Conservation (phyloP, 2,888 invertebrate species). For the Microdon myrmicae region DNA sequence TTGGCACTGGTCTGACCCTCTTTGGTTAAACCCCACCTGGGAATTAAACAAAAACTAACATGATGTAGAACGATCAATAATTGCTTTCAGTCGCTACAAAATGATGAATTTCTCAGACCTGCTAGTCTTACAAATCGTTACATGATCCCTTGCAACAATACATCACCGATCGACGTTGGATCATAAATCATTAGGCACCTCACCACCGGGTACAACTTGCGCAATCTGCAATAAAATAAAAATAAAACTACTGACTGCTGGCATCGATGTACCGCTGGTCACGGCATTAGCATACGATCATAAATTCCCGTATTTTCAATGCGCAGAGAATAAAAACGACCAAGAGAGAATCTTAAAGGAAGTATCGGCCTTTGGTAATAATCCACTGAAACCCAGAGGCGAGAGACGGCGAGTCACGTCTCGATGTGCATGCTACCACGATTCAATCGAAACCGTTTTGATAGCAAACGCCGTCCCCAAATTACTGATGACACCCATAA, state of each 20-base stretch:
- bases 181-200: conserved; percentile 25
- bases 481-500: conserved; percentile 44
- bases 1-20: no score
- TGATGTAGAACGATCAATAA: no score
- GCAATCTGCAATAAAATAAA: conserved; percentile 11
- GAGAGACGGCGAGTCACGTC: conserved; percentile 11
- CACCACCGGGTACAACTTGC: conserved; percentile 13
- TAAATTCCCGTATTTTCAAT: conserved; percentile 36
- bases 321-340: conserved; percentile 7
- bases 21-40: no score
- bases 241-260: conserved; percentile 4
- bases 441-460: conserved; percentile 20
- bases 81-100: no score
- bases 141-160: no score
- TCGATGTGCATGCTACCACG: no score
- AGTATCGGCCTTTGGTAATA: conserved; percentile 13
- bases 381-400: conserved; percentile 9
- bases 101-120: no score
- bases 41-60: no score
- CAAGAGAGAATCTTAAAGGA: neutral
- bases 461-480: conserved; percentile 25
- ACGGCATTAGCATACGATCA: conserved; percentile 28
- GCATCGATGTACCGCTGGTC: conserved; percentile 12
- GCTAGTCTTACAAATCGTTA: no score
- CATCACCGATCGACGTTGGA: no score